Conservation (phyloP, 1,140 invertebrate species). For the Araneus ventricosus region DNA sequence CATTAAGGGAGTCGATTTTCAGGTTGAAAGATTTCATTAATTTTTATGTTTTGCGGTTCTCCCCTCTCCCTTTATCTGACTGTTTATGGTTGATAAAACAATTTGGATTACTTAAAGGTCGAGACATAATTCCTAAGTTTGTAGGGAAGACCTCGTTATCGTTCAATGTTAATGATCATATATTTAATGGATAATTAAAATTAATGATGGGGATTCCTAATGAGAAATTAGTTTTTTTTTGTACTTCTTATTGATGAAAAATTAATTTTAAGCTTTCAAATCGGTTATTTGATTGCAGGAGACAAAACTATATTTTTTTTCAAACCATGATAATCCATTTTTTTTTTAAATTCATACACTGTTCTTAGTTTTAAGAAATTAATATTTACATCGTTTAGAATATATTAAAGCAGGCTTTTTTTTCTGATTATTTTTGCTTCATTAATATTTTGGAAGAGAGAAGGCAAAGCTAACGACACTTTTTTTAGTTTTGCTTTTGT, state of each 20-base stretch:
- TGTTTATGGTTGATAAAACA: slow-evolving; percentile 61
- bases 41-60: slow-evolving; percentile 35
- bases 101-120: slow-evolving; percentile 36
- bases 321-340: not conserved
- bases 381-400: slow-evolving; percentile 1
- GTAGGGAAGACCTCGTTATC: slow-evolving; percentile 10
- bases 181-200: slow-evolving; percentile 59
- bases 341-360: not conserved
- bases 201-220: slow-evolving; percentile 9
- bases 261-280: slow-evolving; percentile 16
- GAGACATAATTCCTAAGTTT: slow-evolving; percentile 21
- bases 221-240: slow-evolving; percentile 10
- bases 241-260: not conserved
- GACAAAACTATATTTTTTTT: not conserved
- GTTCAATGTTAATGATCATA: slow-evolving; percentile 22
- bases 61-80: not conserved
- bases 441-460: not conserved
- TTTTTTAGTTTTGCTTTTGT: not conserved
- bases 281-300: not conserved
- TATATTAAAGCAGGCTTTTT: not conserved
- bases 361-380: not conserved
- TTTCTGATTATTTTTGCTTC: not conserved
- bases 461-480: not conserved
- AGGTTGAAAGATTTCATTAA: slow-evolving; percentile 39
- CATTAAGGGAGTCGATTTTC: slow-evolving; percentile 49